phyloP scores from a whole-genome alignment of 1,140 invertebrate species.

The Drosophila sulfurigaster region DNA sequence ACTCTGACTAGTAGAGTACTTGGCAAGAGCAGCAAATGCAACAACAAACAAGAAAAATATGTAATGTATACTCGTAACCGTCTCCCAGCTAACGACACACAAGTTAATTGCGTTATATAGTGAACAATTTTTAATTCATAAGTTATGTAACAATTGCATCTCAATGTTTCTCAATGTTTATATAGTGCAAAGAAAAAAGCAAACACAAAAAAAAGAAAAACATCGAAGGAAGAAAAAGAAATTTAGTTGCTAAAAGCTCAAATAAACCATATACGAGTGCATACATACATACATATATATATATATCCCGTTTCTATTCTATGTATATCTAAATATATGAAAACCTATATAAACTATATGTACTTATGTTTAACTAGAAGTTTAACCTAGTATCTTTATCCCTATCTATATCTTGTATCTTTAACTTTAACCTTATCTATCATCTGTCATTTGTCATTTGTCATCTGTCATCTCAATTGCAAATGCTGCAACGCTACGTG shows the following conservation, averaged over 20 bases:
- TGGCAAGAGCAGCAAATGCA: neutral
- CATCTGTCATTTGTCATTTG: too few relatives aligned
- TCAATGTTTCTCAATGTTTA: slow-evolving; percentile 11
- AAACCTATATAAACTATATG: neutral
- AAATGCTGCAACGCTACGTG: neutral
- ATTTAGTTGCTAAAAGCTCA: slow-evolving; percentile 34
- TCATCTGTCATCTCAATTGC: neutral
- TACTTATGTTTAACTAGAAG: neutral
- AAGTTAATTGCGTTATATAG: neutral
- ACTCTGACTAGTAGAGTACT: neutral
- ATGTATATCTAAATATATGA: slow-evolving; percentile 12
- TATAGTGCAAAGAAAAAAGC: slow-evolving; percentile 5
- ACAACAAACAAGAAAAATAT: neutral
- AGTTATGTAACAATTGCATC: slow-evolving; percentile 7
- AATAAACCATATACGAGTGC: slow-evolving; percentile 29
- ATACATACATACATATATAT: slow-evolving; percentile 9
- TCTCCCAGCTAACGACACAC: slow-evolving; percentile 16
- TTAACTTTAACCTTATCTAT: slow-evolving; percentile 4
- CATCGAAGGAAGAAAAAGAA: slow-evolving; percentile 3
- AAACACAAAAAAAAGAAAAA: neutral
- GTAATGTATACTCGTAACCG: slow-evolving; percentile 11
- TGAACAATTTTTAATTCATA: neutral
- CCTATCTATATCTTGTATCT: slow-evolving; percentile 1
- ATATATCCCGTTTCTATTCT: slow-evolving; percentile 5
- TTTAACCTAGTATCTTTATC: neutral